phyloP scores from a whole-genome alignment of 2,113 vertebrate species.

The Chloropsis hardwickii region DNA sequence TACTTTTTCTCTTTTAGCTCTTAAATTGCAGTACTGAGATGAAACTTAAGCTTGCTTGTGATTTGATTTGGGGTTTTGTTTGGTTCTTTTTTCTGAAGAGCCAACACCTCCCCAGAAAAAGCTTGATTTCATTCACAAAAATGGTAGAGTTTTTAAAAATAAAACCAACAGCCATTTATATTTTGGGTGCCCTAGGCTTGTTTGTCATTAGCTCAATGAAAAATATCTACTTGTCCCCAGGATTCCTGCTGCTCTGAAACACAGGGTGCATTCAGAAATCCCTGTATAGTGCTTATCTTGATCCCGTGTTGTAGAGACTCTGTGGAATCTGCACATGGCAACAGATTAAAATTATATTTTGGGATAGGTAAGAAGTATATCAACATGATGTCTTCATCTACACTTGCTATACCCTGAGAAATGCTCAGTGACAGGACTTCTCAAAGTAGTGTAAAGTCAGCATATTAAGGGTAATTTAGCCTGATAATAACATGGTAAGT shows the following conservation, averaged over 20 bases:
- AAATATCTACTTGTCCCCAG: background rate
- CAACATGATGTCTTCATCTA: background rate
- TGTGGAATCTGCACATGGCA: background rate
- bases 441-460: conserved; percentile 11
- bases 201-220: background rate
- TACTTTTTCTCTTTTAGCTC: background rate
- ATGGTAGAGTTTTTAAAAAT: background rate
- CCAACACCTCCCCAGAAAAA: background rate
- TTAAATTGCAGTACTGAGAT: background rate
- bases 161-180: background rate
- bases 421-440: background rate
- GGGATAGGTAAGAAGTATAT: background rate
- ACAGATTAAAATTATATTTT: background rate
- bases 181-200: background rate
- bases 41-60: background rate
- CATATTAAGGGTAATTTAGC: conserved; percentile 7
- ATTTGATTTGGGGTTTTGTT: background rate
- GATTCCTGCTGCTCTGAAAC: background rate
- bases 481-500: conserved; percentile 4
- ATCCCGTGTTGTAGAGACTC: background rate
- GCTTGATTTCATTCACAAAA: background rate
- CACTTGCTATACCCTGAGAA: background rate
- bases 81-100: background rate
- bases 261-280: background rate
- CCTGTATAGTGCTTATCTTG: background rate